Evolutionary conservation across 1,140 invertebrate species (phyloP), one percentile per base, ranked within the genome.

Genomic region (Eumaeus atala): DNA sequence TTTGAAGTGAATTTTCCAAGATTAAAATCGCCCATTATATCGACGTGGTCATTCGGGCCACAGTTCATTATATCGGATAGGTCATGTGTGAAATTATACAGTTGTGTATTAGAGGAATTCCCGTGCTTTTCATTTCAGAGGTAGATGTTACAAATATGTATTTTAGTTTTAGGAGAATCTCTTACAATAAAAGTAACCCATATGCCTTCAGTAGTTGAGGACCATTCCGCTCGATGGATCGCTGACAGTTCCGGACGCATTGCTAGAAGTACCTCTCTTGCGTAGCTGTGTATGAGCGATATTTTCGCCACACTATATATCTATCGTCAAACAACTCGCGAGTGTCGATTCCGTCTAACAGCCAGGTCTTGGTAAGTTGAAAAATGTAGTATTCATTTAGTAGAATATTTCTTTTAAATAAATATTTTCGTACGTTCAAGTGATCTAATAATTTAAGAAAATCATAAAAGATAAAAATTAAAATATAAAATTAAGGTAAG

Each of bases 361-460:
- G 33, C 65, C 62, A 67, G 14, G 62, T 62, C 48, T 67, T 58
- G 0, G 61, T 60, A 33, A 65, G 49, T 37, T 56, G 36, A 21
- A 64, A 48, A 12, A 67, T 54, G 28, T n/a, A n/a, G n/a, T n/a
- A n/a, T n/a, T n/a, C n/a, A n/a, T n/a, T n/a, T n/a, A n/a, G n/a
- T n/a, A n/a, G n/a, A n/a, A n/a, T n/a, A n/a, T n/a, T n/a, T n/a
- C n/a, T n/a, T n/a, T n/a, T n/a, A n/a, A n/a, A n/a, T n/a, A n/a
- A n/a, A n/a, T n/a, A n/a, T n/a, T n/a, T n/a, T n/a, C n/a, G n/a
- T n/a, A n/a, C n/a, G n/a, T n/a, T n/a, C n/a, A n/a, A n/a, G n/a
- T n/a, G n/a, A n/a, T n/a, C n/a, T n/a, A n/a, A n/a, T n/a, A n/a
- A n/a, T n/a, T n/a, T n/a, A n/a, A n/a, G n/a, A n/a, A n/a, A n/a